These are phyloP conservation scores for Cromileptes altivelis DNA, from an alignment of 2,113 vertebrate genomes.

Conservation along the genomic window DNA sequence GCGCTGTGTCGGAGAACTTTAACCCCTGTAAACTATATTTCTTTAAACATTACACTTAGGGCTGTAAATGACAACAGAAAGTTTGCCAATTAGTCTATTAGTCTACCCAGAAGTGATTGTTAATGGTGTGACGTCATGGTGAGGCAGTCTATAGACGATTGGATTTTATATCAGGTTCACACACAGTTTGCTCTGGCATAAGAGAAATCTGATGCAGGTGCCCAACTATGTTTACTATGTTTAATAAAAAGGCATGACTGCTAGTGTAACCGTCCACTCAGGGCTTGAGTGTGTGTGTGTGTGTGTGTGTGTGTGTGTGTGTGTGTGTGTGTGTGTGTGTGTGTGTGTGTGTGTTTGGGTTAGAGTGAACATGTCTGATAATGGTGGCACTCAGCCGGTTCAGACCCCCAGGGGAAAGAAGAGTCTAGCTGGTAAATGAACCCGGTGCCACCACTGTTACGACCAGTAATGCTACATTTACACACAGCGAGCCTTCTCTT, in stretches of 20 bases:
- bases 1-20: too few relatives aligned
- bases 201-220: background rate
- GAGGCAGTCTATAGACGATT: too few relatives aligned
- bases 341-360: background rate
- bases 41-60: too few relatives aligned
- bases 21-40: too few relatives aligned
- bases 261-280: background rate
- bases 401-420: slow-evolving; percentile 4
- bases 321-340: background rate
- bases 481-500: background rate
- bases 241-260: background rate
- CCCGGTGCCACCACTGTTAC: slow-evolving; percentile 25
- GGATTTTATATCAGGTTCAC: too few relatives aligned
- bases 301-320: background rate
- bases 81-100: too few relatives aligned
- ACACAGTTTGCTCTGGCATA: background rate
- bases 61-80: too few relatives aligned
- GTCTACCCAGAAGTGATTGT: too few relatives aligned
- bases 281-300: background rate
- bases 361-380: slow-evolving; percentile 10
- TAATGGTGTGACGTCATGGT: too few relatives aligned
- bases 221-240: background rate
- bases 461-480: background rate
- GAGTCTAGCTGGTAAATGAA: slow-evolving; percentile 27
- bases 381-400: slow-evolving; percentile 8